phyloP scores from a whole-genome alignment of 2,113 vertebrate genomes.

The Trematocara nigrifrons region DNA sequence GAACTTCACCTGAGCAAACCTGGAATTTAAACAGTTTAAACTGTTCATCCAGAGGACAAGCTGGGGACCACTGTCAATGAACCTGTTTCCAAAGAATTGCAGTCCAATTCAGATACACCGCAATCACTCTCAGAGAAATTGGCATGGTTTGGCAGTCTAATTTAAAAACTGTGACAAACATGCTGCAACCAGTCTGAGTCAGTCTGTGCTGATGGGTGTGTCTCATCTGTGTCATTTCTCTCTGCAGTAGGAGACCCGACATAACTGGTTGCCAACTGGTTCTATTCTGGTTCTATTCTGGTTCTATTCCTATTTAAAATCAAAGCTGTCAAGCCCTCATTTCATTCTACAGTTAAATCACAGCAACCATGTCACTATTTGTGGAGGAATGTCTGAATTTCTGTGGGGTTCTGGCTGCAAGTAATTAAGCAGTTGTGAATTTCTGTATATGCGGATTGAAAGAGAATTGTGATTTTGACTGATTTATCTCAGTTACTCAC shows the following conservation, averaged over 20 bases:
- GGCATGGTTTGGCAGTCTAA: not conserved
- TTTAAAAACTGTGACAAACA: not conserved
- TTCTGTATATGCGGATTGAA: not conserved
- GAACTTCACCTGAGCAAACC: not conserved
- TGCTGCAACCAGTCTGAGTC: not conserved
- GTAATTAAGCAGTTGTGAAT: not conserved
- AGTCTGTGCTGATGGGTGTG: not conserved
- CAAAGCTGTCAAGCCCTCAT: not conserved
- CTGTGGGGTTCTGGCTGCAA: not conserved
- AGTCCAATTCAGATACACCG: not conserved
- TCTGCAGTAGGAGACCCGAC: not conserved
- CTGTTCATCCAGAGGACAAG: not conserved
- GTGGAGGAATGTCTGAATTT: not conserved
- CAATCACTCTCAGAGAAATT: not conserved
- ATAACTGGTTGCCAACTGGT: not conserved
- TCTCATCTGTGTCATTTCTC: not conserved
- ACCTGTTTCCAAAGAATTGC: not conserved
- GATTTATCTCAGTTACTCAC: not conserved
- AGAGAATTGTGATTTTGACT: not conserved
- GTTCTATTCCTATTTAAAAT: not conserved
- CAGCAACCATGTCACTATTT: not conserved
- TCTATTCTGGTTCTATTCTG: not conserved
- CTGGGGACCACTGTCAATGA: not conserved
- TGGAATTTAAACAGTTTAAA: not conserved
- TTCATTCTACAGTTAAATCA: not conserved